Conservation (phyloP, 2,888 invertebrate species). For the Steinernema carpocapsae region DNA sequence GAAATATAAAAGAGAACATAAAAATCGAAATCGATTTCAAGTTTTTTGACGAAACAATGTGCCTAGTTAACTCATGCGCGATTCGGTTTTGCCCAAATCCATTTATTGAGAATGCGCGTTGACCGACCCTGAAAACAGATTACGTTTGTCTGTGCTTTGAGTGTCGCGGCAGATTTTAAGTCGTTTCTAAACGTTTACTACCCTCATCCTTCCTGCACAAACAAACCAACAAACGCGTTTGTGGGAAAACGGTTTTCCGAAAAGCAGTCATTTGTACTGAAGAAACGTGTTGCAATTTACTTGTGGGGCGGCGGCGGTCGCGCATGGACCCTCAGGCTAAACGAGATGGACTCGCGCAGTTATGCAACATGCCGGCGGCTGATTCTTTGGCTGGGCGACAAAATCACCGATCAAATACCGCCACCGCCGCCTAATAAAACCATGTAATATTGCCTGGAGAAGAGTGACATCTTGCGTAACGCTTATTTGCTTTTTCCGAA, state of each 20-base stretch:
- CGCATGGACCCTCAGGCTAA: conserved; percentile 10
- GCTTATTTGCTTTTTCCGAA: not conserved
- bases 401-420: not conserved
- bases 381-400: not conserved
- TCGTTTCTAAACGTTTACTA: too few relatives aligned
- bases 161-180: too few relatives aligned
- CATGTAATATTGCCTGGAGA: not conserved
- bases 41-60: not conserved
- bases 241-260: not conserved
- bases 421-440: not conserved
- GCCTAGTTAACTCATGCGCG: not conserved
- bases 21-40: not conserved
- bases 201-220: too few relatives aligned
- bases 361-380: conserved; percentile 19
- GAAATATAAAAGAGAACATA: not conserved
- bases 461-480: conserved; percentile 11
- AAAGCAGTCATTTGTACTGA: not conserved
- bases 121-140: conserved; percentile 18
- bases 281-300: conserved; percentile 11
- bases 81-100: conserved; percentile 22
- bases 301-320: not conserved
- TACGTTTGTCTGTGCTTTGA: conserved; percentile 6
- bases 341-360: not conserved
- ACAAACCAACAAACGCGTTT: not conserved
- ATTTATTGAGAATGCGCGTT: not conserved